Evolutionary conservation across 2,888 invertebrate genomes (phyloP), one percentile per base, ranked within the genome.

Genomic region (Mechanitis messenoides): DNA sequence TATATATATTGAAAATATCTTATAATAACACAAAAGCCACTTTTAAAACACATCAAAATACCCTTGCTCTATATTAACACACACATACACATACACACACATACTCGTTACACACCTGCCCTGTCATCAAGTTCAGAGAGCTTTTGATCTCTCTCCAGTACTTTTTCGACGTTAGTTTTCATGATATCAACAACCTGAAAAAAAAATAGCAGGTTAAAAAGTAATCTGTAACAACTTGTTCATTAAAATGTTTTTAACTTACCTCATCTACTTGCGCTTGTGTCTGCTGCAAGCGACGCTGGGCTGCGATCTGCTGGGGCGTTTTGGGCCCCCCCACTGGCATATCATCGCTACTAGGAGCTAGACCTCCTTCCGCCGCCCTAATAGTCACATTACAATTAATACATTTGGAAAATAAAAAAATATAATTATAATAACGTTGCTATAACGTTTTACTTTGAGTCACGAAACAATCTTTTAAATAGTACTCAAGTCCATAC

Each of bases 151-250:
- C 98, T 92, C 87, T 98, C 98, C 78, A 98, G 86, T 45, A 98
- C 98, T 84, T 98, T 98, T 84, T 98, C 98, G 56, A 98, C 98
- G 88, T 98, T 98, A 67, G 96, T 95, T 86, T 96, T 94, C 98
- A 98, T 98, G 73, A 98, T 98, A 75, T 95, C 96, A 69, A 97
- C 96, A 72, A 97, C 97, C 93, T 95, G 80, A 38, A 78, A 78
- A 57, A 67, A 20, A 35, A 58, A 55, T 58, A 62, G 7, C 2
- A 9, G 9, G 11, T 9, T 11, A 5, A 42, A 42, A 42, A 9
- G 7, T 7, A 9, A 9, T 42, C 42, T 35, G 35, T 5, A 35
- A 1, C 35, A 5, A 9, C 42, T 42, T 9, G 6, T 42, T 42
- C 7, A 11, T 3, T 11, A 7, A 42, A 42, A 2, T 42, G 7